Base-by-base conservation (phyloP, 1,140 invertebrate species). In the Watersipora subatra region DNA sequence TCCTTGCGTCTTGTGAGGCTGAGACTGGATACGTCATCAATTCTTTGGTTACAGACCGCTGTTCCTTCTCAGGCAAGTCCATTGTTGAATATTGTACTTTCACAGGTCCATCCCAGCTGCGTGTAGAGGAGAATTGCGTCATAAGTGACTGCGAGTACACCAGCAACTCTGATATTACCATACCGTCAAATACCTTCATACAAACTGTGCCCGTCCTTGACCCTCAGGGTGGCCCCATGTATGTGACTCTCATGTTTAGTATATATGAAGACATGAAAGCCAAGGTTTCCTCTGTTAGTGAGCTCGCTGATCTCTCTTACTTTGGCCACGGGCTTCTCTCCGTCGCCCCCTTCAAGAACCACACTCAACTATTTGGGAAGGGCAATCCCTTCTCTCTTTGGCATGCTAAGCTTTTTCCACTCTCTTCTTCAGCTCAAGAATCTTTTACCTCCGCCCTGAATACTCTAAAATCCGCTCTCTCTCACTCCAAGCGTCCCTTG, bases 81-180 rank as follows among this genome's bases (percentile, higher is more conserved):
- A 69, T 83, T 1, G 58, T 82, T 2, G 82, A 83, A 67, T 82
- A 73, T 64, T 82, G 81, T 66, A 62, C 76, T 29, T 76, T 82
- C 68, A 66, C 70, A 19, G 46, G 72, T 19, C 69, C 73, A 20
- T 46, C 81, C 1, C 57, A 69, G 12, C n/a, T n/a, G n/a, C n/a
- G n/a, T n/a, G 66, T 81, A 62, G 70, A 71, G 20, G 62, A 70
- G n/a, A 73, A 76, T 59, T 73, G 71, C 30, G 79, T 83, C 55
- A 22, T 82, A 25, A 82, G 80, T 63, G 80, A 80, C 66, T 81
- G 78, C 67, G 66, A 74, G 30, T 29, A 62, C 19, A 2, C 28
- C 1, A 26, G 19, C n/a, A 58, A 63, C n/a, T 27, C 63, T 22
- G 28, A 62, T 17, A 19, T 73, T 2, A 20, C 28, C 25, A 72